Evolutionary conservation across 2,888 invertebrate genomes (phyloP), one percentile per base, ranked within the genome.

Genomic region (Drosophila conformis): DNA sequence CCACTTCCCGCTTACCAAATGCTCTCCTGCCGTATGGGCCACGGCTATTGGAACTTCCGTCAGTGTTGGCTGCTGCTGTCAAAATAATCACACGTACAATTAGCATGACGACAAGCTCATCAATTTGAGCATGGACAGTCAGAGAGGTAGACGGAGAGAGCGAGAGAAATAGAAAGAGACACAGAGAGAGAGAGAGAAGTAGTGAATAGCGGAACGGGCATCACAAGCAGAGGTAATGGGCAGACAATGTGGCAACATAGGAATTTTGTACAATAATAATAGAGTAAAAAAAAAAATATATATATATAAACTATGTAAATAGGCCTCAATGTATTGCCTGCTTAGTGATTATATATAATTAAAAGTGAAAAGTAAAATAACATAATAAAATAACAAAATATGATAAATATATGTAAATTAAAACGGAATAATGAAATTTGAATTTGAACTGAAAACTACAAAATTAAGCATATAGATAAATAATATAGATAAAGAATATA

Each of bases 61-160:
- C 52, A 13, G 40, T 51, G 52, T 25, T 57, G 63, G 40, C 48
- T 65, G 69, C 27, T 77, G 83, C 87, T 91, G 90, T 90, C 90
- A 89, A 90, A 90, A 90, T 87, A 91, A 90, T 90, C 87, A 84
- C 88, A 91, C 87, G 89, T 89, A 86, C 91, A 87, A 90, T 91
- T 90, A 90, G 89, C 89, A 82, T 88, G 82, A 79, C 90, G 86
- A 88, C 90, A 83, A 74, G 88, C 74, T 73, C 87, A 86, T 87
- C 89, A 86, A 87, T 87, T 85, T 82, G 87, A 71, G 81, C 70
- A 66, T 64, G 66, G 58, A 51, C 67, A 73, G 52, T n/a, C 46
- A 35, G 54, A 21, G 27, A 18, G 4, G 35, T 7, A 7, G 25
- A 10, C 35, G 36, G 1, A 15, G 11, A 33, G 27, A 11, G 1